These are phyloP conservation scores for Pachycephala philippinensis DNA, from an alignment of 2,113 vertebrate species.

Conservation along the genomic window DNA sequence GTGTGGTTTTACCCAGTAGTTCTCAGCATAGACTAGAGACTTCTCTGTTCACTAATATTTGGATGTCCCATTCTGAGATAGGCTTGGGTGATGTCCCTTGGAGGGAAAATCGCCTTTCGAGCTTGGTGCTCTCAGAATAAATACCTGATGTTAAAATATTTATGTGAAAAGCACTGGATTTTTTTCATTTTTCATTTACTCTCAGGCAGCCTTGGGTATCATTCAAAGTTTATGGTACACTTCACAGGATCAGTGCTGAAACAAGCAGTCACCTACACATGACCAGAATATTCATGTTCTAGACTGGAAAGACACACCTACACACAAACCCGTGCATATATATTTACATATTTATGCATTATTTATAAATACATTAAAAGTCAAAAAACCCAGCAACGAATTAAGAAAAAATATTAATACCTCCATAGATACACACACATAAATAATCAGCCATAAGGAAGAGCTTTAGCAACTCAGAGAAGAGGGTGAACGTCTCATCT, in stretches of 20 bases:
- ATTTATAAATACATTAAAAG: background rate
- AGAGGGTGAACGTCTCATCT: background rate
- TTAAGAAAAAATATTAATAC: background rate
- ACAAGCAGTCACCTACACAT: background rate
- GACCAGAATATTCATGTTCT: background rate
- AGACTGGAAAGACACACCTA: background rate
- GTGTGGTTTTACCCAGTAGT: background rate
- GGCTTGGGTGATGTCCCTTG: background rate
- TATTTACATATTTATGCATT: background rate
- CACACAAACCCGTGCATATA: background rate
- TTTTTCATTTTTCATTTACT: background rate
- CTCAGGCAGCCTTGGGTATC: background rate
- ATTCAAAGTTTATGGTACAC: background rate
- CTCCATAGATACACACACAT: background rate
- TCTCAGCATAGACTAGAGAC: background rate
- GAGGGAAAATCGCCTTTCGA: background rate
- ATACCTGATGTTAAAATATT: background rate
- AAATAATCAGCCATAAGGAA: background rate
- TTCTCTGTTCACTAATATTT: background rate
- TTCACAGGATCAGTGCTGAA: background rate
- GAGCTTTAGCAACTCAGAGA: background rate
- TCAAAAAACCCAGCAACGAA: fast-evolving
- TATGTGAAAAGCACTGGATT: background rate
- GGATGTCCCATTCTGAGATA: background rate
- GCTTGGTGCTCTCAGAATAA: background rate